phyloP scores from a whole-genome alignment of 2,113 vertebrate genomes.

The Paracanthobrama guichenoti region DNA sequence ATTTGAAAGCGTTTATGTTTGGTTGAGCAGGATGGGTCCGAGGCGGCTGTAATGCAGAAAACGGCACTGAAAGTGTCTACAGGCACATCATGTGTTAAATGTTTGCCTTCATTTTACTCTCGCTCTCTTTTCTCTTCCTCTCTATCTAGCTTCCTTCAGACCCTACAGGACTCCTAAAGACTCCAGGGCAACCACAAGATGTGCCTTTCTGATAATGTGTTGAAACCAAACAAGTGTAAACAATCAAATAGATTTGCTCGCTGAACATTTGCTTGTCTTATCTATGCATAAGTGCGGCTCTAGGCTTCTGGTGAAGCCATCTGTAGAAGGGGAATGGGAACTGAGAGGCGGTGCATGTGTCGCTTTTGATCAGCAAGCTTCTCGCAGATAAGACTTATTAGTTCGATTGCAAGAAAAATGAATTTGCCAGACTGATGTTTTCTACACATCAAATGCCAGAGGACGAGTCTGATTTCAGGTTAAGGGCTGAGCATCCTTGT shows the following conservation, averaged over 20 bases:
- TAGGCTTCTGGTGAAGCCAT: slow-evolving; percentile 55
- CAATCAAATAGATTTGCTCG: slow-evolving; percentile 61
- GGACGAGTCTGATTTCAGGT: not conserved
- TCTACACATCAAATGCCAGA: not conserved
- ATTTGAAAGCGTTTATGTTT: not conserved
- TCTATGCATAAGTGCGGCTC: slow-evolving; percentile 52
- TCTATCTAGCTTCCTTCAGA: slow-evolving; percentile 10
- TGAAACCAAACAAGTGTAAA: slow-evolving; percentile 71
- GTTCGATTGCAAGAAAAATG: not conserved
- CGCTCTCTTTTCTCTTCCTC: not conserved
- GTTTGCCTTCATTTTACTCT: not conserved
- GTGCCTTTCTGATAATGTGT: slow-evolving; percentile 68
- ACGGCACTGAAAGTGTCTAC: slow-evolving; percentile 22
- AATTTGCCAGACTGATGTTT: not conserved
- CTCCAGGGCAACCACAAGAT: slow-evolving; percentile 60
- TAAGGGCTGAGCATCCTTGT: not conserved
- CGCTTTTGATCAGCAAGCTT: slow-evolving; percentile 3
- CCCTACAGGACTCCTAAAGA: not conserved
- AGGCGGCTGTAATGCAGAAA: slow-evolving; percentile 26
- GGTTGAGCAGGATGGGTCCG: not conserved
- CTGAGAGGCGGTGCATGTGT: not conserved
- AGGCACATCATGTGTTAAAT: not conserved
- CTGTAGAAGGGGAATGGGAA: not conserved
- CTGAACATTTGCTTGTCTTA: slow-evolving; percentile 54
- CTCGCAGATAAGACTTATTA: not conserved